Evolutionary conservation across 2,113 vertebrate species (phyloP).

Genomic region (Brachyhypopomus occidentalis): DNA sequence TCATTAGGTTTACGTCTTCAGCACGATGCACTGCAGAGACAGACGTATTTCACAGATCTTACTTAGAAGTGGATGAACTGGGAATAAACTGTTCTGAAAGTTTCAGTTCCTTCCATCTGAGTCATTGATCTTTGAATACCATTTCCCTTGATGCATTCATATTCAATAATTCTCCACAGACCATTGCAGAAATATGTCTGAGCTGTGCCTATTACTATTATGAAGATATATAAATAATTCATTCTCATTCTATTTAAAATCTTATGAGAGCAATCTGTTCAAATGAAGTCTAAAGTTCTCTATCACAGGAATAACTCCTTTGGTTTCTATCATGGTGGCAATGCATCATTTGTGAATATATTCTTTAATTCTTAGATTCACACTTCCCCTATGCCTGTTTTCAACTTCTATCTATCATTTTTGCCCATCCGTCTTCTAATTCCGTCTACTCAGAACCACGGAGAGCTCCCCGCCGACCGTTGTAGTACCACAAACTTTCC

Average conservation of each 20-base stretch:
- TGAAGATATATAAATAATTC: constrained; percentile 50
- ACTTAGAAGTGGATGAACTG: background rate
- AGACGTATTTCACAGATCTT: no score
- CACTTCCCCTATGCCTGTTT: constrained; percentile 1
- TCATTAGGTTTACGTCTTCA: no score
- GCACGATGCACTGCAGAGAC: no score
- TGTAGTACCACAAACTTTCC: constrained; percentile 37
- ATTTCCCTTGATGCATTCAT: constrained; percentile 5
- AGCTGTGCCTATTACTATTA: constrained; percentile 35
- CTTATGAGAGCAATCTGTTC: constrained; percentile 46
- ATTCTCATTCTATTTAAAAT: constrained; percentile 55
- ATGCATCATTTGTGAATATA: constrained; percentile 14
- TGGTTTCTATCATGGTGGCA: background rate
- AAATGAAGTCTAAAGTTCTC: constrained; percentile 37
- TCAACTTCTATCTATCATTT: constrained; percentile 26
- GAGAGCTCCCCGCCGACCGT: constrained; percentile 57
- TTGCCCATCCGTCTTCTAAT: background rate
- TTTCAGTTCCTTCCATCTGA: background rate
- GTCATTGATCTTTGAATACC: background rate
- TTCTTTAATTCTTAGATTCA: background rate
- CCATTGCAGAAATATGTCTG: constrained; percentile 29
- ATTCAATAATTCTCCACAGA: constrained; percentile 17
- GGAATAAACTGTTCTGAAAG: background rate
- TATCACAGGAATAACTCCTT: constrained; percentile 23
- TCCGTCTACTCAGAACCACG: constrained; percentile 56